These are phyloP conservation scores for Xestia rhomboidea DNA, from an alignment of 2,888 invertebrate genomes.

Conservation along the genomic window DNA sequence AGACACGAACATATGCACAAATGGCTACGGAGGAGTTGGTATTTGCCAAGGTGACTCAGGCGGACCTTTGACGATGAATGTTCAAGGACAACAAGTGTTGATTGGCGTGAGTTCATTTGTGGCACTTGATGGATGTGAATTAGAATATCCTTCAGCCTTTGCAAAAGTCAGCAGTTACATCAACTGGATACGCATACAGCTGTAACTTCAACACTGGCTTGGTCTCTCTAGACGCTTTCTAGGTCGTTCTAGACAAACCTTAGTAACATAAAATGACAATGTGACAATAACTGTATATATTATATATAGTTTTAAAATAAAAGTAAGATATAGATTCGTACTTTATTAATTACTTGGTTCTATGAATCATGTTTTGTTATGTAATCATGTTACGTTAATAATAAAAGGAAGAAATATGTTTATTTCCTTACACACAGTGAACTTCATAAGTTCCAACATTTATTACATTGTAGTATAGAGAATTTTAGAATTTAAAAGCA, in stretches of 20 bases:
- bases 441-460: background rate
- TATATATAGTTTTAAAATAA: slow-evolving; percentile 18
- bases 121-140: slow-evolving; percentile 79
- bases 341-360: slow-evolving; percentile 17
- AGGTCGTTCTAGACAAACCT: background rate
- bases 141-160: slow-evolving; percentile 82
- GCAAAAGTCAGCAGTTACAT: slow-evolving; percentile 79
- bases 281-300: background rate
- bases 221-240: background rate
- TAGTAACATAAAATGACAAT: background rate
- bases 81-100: slow-evolving; percentile 73
- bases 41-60: slow-evolving; percentile 85
- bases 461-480: background rate
- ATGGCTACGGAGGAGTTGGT: slow-evolving; percentile 80
- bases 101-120: slow-evolving; percentile 85
- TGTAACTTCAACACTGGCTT: slow-evolving; percentile 57
- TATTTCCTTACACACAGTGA: slow-evolving; percentile 3
- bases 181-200: slow-evolving; percentile 76
- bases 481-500: background rate
- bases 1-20: slow-evolving; percentile 83
- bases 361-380: slow-evolving; percentile 13
- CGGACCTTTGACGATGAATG: slow-evolving; percentile 78
- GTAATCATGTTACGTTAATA: background rate
- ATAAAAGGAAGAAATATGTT: slow-evolving; percentile 14
- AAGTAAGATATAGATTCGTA: background rate